Evolutionary conservation across 2,113 vertebrate species (phyloP).

Genomic region (Thalassarche chlororhynchos): DNA sequence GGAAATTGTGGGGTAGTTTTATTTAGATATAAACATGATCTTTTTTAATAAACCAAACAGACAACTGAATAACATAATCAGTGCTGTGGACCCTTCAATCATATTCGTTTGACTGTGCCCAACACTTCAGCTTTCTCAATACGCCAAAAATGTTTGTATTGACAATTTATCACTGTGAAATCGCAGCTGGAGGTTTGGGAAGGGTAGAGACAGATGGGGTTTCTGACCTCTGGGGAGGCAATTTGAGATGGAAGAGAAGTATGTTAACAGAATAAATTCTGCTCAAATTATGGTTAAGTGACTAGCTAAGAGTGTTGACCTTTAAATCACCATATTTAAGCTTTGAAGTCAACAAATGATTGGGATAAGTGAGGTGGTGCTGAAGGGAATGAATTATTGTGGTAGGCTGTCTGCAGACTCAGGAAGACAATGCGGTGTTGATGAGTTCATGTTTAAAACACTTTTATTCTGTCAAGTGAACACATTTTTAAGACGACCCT

Average conservation of each 20-base stretch:
- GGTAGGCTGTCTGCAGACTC: background rate
- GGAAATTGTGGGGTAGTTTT: background rate
- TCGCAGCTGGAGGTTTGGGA: background rate
- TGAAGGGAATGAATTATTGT: background rate
- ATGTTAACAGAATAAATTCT: background rate
- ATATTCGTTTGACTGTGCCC: background rate
- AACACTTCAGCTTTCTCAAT: background rate
- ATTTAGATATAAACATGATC: background rate
- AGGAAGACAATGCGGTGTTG: rapidly evolving
- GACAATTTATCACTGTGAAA: background rate
- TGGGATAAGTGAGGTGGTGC: background rate
- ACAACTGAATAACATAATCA: background rate
- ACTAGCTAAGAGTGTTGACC: background rate
- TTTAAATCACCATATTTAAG: background rate
- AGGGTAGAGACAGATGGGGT: background rate
- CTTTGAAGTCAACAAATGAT: background rate
- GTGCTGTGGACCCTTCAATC: background rate
- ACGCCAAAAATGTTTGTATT: background rate
- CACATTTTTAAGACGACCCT: background rate
- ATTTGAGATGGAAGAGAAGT: background rate
- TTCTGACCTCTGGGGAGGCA: background rate
- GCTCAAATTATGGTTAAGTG: background rate
- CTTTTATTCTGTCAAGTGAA: background rate
- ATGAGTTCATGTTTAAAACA: background rate
- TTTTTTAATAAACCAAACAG: background rate